Conservation (phyloP, 2,113 vertebrate genomes). For the Saguinus midas region DNA sequence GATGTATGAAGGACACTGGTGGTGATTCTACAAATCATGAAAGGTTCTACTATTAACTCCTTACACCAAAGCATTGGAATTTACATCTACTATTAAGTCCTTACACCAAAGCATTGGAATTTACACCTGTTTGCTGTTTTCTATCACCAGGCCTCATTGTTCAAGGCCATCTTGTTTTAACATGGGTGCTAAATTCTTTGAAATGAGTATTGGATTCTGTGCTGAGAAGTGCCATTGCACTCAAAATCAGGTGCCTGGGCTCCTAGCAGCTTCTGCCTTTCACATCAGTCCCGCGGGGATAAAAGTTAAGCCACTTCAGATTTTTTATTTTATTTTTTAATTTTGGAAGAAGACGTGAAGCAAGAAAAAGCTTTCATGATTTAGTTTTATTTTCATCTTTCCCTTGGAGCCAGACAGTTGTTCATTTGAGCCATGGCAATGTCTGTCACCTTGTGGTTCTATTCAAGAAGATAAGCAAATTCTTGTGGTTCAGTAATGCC, state of each 20-base stretch:
- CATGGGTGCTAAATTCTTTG: background rate
- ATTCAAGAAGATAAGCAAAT: background rate
- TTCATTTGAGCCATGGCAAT: background rate
- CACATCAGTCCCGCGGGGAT: background rate
- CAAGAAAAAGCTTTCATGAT: background rate
- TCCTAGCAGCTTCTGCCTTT: background rate
- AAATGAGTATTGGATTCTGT: background rate
- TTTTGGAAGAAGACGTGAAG: conserved; percentile 2
- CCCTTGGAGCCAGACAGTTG: background rate
- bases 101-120: background rate
- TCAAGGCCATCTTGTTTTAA: background rate
- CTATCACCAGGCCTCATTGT: no score
- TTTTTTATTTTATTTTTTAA: background rate
- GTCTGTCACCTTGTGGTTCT: background rate
- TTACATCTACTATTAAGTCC: background rate
- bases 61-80: background rate
- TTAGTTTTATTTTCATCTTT: background rate
- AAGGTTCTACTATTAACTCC: background rate
- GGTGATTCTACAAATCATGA: background rate
- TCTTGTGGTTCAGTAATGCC: background rate
- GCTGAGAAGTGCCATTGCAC: background rate
- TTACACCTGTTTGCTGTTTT: background rate
- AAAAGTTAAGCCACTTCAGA: background rate
- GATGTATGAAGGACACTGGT: background rate
- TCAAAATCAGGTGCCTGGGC: background rate